Evolutionary conservation across 2,113 vertebrate species (phyloP), one percentile per base, ranked within the genome.

Genomic region (Brachyhypopomus occidentalis): DNA sequence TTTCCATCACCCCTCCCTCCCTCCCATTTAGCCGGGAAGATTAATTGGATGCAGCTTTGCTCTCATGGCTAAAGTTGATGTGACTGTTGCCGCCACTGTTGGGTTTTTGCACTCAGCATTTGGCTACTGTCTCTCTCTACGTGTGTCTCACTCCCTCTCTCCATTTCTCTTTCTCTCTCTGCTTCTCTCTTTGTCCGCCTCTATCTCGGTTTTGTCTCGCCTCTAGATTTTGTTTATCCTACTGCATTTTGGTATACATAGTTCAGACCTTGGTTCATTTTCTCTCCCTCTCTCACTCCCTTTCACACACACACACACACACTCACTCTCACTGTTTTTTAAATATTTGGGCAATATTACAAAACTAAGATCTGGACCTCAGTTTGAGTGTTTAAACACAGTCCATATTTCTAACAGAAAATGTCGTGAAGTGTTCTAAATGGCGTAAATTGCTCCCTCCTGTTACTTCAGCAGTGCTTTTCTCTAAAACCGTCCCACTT

Each of bases 41-140:
- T 92, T 91, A 90, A 92, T 92, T 89, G 87, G 86, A 91, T 90
- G 85, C 91, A 92, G 91, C 88, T 89, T 88, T 59, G 67, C 62
- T 74, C 27, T 87, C 85, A 88, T 75, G 80, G 87, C 83, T 83
- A 58, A 80, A 78, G 75, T 22, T 66, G 66, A 79, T 75, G 85
- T 20, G 70, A 64, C 66, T 59, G 56, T 58, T 36, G 27, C 41
- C 8, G 72, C 63, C 73, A 88, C 84, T 75, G 25, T 63, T 19
- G 55, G 71, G 55, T 72, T 67, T 79, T 12, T 78, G 75, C 83
- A 86, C 81, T 58, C 77, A 75, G 3, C 56, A 48, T 34, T 84
- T 77, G 72, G 71, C 80, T 81, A 83, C 82, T 48, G 63, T 88
- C 75, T 9, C 82, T 62, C 56, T 69, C 76, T 30, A 75, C 23